Evolutionary conservation across 2,797 vertebrate genomes (phyloP).

Genomic region (Diplodus puntazzo): DNA sequence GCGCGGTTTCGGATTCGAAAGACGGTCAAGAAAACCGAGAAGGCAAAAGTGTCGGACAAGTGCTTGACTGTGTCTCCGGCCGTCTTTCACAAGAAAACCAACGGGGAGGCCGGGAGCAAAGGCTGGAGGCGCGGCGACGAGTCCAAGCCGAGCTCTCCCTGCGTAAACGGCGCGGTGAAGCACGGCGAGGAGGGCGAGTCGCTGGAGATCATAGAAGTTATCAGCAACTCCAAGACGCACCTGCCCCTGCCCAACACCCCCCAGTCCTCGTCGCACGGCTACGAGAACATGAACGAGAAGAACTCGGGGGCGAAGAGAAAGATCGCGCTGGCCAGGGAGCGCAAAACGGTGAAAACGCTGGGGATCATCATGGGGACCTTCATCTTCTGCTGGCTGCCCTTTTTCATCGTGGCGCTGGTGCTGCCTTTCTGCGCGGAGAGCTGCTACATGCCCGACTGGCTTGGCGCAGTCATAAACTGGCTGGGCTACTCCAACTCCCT

Average conservation of each 20-base stretch:
- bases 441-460: conserved; percentile 93
- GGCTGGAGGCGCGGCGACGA: conserved; percentile 86
- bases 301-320: conserved; percentile 91
- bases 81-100: conserved; percentile 85
- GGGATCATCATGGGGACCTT: conserved; percentile 99
- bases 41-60: conserved; percentile 81
- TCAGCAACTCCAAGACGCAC: conserved; percentile 89
- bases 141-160: conserved; percentile 81
- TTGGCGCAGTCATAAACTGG: conserved; percentile 96
- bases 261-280: conserved; percentile 79
- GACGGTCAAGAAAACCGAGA: conserved; percentile 92
- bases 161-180: conserved; percentile 90
- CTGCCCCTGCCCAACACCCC: conserved; percentile 87
- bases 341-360: conserved; percentile 97
- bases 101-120: conserved; percentile 81
- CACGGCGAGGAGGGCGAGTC: conserved; percentile 88
- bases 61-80: conserved; percentile 85
- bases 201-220: conserved; percentile 92
- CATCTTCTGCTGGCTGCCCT: conserved; percentile 98
- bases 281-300: conserved; percentile 89
- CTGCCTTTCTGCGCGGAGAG: conserved; percentile 93
- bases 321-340: conserved; percentile 93
- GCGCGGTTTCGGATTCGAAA: conserved; percentile 97
- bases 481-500: conserved; percentile 98
- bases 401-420: conserved; percentile 97